Conservation (phyloP, 1,140 invertebrate genomes). For the Papilio helenus region DNA sequence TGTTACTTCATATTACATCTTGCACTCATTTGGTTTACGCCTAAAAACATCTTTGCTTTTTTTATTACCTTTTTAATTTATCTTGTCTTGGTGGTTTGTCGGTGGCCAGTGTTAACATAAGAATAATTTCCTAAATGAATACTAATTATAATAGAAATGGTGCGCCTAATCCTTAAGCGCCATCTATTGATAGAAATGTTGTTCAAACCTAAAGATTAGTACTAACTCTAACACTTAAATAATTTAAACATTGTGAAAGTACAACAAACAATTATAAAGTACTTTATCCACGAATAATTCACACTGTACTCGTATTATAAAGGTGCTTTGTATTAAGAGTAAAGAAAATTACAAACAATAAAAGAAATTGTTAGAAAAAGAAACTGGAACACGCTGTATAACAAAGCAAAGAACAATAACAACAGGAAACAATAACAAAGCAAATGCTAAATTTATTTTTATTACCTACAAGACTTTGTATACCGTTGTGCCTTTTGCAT, state of each 20-base stretch:
- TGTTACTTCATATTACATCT: too few species aligned
- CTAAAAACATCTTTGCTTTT: too few species aligned
- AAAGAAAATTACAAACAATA: slow-evolving; percentile 20
- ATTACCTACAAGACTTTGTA: background rate
- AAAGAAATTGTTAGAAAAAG: slow-evolving; percentile 18
- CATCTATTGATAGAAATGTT: too few species aligned
- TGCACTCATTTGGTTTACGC: too few species aligned
- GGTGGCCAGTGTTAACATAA: too few species aligned
- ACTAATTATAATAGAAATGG: too few species aligned
- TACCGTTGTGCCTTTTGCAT: background rate
- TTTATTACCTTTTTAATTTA: too few species aligned
- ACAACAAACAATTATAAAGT: background rate
- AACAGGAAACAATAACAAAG: slow-evolving; percentile 2
- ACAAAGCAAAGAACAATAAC: background rate
- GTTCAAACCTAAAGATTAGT: background rate
- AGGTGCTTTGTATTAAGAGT: slow-evolving; percentile 14
- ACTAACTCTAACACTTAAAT: background rate
- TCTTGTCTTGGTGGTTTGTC: too few species aligned
- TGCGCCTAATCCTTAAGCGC: too few species aligned
- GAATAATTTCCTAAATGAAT: too few species aligned
- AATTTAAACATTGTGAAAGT: background rate
- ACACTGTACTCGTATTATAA: background rate
- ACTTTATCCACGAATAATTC: slow-evolving; percentile 1
- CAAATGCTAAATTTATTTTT: slow-evolving; percentile 16
- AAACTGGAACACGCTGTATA: slow-evolving; percentile 23